phyloP scores from a whole-genome alignment of 2,888 invertebrate species.

The Caenorhabditis becei region DNA sequence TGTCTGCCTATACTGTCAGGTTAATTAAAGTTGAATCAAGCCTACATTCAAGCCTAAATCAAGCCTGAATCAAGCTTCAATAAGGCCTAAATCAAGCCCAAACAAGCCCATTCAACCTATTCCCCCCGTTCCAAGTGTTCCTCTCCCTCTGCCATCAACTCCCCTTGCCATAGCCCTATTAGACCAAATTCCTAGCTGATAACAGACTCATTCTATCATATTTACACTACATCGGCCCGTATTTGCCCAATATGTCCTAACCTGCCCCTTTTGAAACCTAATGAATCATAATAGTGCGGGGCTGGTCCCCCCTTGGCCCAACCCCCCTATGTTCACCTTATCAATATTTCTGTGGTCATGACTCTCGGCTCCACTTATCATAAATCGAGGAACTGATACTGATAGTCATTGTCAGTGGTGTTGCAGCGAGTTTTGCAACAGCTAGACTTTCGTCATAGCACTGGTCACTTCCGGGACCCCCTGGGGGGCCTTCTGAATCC shows the following conservation, averaged over 20 bases:
- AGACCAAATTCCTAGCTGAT: slow-evolving; percentile 38
- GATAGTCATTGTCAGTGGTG: slow-evolving; percentile 32
- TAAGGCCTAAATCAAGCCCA: neutral
- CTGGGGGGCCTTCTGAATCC: no score
- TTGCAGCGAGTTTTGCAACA: slow-evolving; percentile 17
- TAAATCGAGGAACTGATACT: slow-evolving; percentile 33
- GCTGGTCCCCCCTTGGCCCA: slow-evolving; percentile 13
- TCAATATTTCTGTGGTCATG: slow-evolving; percentile 15
- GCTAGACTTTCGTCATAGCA: no score
- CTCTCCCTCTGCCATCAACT: slow-evolving; percentile 2
- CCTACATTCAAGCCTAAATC: no score
- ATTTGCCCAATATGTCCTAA: slow-evolving; percentile 40
- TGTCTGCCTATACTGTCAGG: no score
- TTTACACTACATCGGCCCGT: slow-evolving; percentile 45
- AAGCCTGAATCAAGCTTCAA: no score
- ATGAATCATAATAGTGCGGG: slow-evolving; percentile 50
- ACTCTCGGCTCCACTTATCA: slow-evolving; percentile 39
- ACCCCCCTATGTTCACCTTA: slow-evolving; percentile 25
- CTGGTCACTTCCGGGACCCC: no score
- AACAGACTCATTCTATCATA: slow-evolving; percentile 39
- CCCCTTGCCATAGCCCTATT: slow-evolving; percentile 25
- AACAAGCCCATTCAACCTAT: no score
- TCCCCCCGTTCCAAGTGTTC: slow-evolving; percentile 1
- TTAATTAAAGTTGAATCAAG: no score
- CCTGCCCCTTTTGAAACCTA: slow-evolving; percentile 37